Percentiles rank a stretch among this genome's conserved stretches.
Conservation (phyloP, 2,888 invertebrate genomes). For the Sinhomidia bicolor region DNA sequence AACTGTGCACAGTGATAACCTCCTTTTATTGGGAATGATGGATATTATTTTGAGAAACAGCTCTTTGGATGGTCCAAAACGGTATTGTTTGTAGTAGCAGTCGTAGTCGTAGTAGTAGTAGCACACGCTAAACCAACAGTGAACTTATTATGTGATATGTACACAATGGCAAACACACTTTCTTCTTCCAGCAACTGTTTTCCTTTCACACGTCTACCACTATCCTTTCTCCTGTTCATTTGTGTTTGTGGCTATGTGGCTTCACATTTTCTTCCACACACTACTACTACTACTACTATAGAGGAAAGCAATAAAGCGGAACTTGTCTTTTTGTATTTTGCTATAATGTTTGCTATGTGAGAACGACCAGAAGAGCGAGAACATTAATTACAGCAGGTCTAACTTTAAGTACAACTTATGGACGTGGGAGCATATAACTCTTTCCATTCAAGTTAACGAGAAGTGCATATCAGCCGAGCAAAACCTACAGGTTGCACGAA, state of each 20-base stretch:
- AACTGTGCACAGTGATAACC: too few species aligned
- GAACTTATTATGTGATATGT: neutral
- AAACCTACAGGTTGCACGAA: neutral
- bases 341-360: neutral
- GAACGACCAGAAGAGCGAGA: neutral
- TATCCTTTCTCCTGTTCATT: neutral
- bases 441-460: neutral
- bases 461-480: neutral
- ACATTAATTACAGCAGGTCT: slow-evolving; percentile 5
- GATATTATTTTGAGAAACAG: neutral
- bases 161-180: neutral
- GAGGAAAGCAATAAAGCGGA: neutral
- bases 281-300: too few species aligned
- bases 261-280: neutral
- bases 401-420: neutral
- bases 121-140: neutral
- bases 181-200: neutral
- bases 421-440: neutral
- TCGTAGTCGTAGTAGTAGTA: too few species aligned
- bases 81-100: neutral
- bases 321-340: neutral
- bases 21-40: neutral
- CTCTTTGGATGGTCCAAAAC: too few species aligned
- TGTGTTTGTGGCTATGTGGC: neutral
- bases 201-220: neutral